phyloP scores from a whole-genome alignment of 2,113 vertebrate genomes.

The Catagonus wagneri region DNA sequence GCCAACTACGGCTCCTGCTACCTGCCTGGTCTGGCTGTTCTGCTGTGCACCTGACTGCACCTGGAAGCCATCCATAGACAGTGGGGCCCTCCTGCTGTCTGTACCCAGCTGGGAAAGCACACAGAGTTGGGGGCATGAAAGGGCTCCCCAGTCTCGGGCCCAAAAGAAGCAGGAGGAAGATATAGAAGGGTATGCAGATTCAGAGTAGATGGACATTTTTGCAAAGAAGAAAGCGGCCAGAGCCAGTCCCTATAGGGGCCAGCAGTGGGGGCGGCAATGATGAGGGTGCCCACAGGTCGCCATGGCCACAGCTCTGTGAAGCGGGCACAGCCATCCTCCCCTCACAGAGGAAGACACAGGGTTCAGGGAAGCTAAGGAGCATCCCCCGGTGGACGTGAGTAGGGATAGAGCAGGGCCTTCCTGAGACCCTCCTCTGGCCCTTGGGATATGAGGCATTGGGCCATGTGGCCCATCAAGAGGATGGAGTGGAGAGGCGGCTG shows the following conservation, averaged over 20 bases:
- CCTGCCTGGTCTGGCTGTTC: background rate
- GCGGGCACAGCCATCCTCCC: no score
- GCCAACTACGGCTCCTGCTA: background rate
- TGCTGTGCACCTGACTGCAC: constrained; percentile 74
- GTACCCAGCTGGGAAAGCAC: constrained; percentile 80
- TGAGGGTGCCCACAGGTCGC: accelerated
- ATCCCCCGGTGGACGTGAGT: accelerated
- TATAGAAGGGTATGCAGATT: background rate
- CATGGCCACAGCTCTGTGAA: background rate
- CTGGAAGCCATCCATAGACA: constrained; percentile 86
- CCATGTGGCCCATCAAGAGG: background rate
- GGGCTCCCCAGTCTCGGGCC: background rate
- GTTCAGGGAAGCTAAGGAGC: background rate
- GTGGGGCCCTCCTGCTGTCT: constrained; percentile 59
- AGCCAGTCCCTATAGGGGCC: no score
- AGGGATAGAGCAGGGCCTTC: background rate
- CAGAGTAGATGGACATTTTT: background rate
- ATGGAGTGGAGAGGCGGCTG: background rate
- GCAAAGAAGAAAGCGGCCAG: background rate
- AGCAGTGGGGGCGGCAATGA: accelerated
- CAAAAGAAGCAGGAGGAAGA: constrained; percentile 46
- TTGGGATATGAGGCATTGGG: background rate
- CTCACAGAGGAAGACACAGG: background rate
- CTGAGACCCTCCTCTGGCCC: background rate
- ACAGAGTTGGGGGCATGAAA: constrained; percentile 56